Base-by-base conservation (phyloP, 2,113 vertebrate species). In the Chloropsis cyanopogon region DNA sequence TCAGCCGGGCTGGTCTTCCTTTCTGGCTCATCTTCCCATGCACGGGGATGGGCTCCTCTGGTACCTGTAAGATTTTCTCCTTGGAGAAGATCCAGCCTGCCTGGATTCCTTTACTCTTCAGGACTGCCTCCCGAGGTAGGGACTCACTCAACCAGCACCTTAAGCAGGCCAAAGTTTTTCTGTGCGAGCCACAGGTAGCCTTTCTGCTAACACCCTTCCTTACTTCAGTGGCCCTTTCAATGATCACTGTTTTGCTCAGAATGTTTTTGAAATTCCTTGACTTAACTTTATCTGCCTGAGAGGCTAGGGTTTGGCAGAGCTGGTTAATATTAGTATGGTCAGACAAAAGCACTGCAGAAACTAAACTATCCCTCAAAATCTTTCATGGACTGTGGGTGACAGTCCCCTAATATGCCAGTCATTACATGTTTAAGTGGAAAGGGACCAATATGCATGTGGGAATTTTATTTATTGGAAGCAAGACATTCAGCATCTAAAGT, bases 391-490 rank as follows among this genome's bases (percentile, higher is more conserved):
- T 81, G 12, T 25, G 15, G 4, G 26, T 60, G 24, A 13, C 23
- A 54, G 50, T 7, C 23, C 22, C 26, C 22, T 65, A 64, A 54
- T 61, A 81, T 41, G 17, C 7, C 54, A 57, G 4, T 68, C 18
- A 37, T 41, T 46, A 33, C 17, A 57, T 57, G 31, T 52, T n/a
- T 39, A 23, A 66, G 42, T 28, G 6, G 13, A 65, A 73, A 78
- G 11, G 39, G 12, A 68, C 24, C 14, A 33, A 28, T 33, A 24
- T 42, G 46, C 29, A 59, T 35, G 52, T 42, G 31, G 21, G 25
- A 82, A 69, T 57, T 54, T 87, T 73, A 93, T 66, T 86, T 86
- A 77, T 54, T 82, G 35, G 73, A 80, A 95, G 33, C 5, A 39
- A 82, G 92, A 66, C 56, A 81, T 93, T 95, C 78, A 82, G 37